These are phyloP conservation scores for Gallirallus australis DNA, from an alignment of 2,797 vertebrate genomes.

Conservation along the genomic window DNA sequence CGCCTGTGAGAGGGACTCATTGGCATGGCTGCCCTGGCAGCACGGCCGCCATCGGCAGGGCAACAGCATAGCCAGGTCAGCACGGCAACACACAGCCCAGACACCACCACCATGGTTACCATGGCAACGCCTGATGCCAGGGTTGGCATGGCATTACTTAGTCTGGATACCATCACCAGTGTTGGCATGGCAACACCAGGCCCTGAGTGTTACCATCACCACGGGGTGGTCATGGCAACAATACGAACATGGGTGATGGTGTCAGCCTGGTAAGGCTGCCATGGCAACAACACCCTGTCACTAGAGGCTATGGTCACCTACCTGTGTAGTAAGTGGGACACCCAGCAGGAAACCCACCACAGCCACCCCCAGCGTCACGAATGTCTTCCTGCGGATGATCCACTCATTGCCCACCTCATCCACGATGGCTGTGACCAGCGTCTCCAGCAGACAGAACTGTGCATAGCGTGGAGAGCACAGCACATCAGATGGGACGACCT, in stretches of 20 bases:
- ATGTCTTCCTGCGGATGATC: conserved; percentile 93
- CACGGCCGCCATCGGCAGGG: accelerated
- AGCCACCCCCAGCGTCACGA: conserved; percentile 90
- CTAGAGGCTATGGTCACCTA: neutral
- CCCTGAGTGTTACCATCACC: neutral
- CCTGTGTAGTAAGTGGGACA: conserved; percentile 93
- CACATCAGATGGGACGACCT: neutral
- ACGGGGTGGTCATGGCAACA: neutral
- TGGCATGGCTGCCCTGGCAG: accelerated
- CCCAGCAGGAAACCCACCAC: conserved; percentile 92
- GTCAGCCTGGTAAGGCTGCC: accelerated
- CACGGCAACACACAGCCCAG: neutral
- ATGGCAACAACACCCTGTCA: accelerated
- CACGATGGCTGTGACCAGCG: conserved; percentile 94
- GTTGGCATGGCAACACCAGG: neutral
- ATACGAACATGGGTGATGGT: neutral
- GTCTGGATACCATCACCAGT: neutral
- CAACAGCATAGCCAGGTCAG: neutral
- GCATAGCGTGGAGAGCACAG: neutral
- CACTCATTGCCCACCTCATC: conserved; percentile 97
- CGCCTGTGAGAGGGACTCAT: conserved; percentile 79
- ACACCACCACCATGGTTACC: neutral
- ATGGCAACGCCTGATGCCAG: neutral
- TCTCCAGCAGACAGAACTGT: conserved; percentile 97
- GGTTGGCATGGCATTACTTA: neutral